These are phyloP conservation scores for Brachionus asplanchnoidis DNA, from an alignment of 1,140 invertebrate genomes.

Conservation along the genomic window DNA sequence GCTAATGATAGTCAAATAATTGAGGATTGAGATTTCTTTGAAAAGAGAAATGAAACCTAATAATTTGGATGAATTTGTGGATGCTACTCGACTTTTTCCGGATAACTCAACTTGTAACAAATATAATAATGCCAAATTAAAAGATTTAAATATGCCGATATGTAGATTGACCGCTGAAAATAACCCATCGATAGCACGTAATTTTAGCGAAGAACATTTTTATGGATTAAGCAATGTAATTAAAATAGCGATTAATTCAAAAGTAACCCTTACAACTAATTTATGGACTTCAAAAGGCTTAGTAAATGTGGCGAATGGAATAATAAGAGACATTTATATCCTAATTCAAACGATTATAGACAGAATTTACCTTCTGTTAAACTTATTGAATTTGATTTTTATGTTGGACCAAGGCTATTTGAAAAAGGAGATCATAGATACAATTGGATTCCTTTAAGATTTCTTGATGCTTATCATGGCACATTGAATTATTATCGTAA, in stretches of 20 bases:
- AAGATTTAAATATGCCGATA: neutral
- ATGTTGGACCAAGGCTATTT: neutral
- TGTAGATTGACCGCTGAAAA: neutral
- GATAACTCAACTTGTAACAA: neutral
- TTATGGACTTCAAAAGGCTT: neutral
- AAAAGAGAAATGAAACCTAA: neutral
- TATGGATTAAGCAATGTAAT: neutral
- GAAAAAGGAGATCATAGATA: neutral
- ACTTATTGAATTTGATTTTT: slow-evolving; percentile 1
- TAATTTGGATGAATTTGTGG: no score
- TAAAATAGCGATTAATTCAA: neutral
- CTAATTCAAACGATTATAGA: neutral
- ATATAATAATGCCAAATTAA: neutral
- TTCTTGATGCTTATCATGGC: no score
- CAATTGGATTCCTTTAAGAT: no score
- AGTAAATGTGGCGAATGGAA: neutral
- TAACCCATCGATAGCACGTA: neutral
- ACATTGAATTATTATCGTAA: no score
- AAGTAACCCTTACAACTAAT: neutral
- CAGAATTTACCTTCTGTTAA: neutral
- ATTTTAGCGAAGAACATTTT: neutral
- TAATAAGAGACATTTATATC: neutral
- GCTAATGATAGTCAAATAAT: neutral
- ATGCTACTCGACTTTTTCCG: neutral
- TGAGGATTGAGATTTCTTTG: neutral